Evolutionary conservation across 2,888 invertebrate genomes (phyloP).

Genomic region (Leptopilina myrica): DNA sequence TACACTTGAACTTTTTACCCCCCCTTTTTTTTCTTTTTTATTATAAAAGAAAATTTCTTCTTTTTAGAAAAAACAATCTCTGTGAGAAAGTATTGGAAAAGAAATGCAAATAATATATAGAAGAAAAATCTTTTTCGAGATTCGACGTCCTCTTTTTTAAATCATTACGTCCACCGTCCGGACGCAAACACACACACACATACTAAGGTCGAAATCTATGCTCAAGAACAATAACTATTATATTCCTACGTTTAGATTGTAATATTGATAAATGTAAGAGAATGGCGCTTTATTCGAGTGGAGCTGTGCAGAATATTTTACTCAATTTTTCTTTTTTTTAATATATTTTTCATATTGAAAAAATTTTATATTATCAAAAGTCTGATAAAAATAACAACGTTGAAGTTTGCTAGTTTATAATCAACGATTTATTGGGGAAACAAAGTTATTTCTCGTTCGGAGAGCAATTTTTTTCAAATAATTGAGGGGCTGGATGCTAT

Average conservation of each 20-base stretch:
- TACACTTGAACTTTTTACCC: slow-evolving; percentile 38
- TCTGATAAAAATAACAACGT: too few relatives aligned
- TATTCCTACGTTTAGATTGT: slow-evolving; percentile 35
- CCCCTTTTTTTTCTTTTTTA: background rate
- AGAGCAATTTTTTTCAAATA: too few relatives aligned
- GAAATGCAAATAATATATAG: background rate
- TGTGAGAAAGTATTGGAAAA: slow-evolving; percentile 11
- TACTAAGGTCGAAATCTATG: slow-evolving; percentile 65
- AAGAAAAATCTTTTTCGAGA: slow-evolving; percentile 3
- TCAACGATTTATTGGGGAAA: too few relatives aligned
- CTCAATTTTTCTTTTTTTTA: background rate
- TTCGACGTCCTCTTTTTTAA: slow-evolving; percentile 10
- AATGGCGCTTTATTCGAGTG: slow-evolving; percentile 32
- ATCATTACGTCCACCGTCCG: slow-evolving; percentile 48
- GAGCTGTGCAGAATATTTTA: slow-evolving; percentile 15
- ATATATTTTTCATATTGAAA: too few relatives aligned
- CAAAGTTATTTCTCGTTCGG: too few relatives aligned
- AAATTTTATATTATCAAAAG: too few relatives aligned
- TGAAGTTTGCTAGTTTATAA: too few relatives aligned
- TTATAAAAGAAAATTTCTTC: slow-evolving; percentile 14
- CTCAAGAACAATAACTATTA: slow-evolving; percentile 74
- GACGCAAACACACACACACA: slow-evolving; percentile 48
- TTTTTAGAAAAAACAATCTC: slow-evolving; percentile 15
- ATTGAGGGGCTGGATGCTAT: too few relatives aligned
- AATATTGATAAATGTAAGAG: slow-evolving; percentile 26